A percentile compares a stretch with the other conserved stretches of the same genome.
phyloP scores from a whole-genome alignment of 2,888 invertebrate genomes.

The Panzeria rudis region DNA sequence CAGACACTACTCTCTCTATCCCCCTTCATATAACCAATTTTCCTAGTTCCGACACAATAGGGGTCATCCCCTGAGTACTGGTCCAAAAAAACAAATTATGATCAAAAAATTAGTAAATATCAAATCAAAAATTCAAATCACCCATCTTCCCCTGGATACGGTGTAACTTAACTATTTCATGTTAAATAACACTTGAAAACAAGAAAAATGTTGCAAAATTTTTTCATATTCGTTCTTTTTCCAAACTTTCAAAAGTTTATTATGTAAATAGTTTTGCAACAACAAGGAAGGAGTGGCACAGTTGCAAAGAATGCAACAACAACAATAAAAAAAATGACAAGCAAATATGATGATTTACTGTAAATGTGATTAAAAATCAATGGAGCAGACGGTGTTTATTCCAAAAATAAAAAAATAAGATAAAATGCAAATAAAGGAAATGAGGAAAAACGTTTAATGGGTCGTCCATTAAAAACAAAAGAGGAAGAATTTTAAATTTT shows the following conservation, averaged over 20 bases:
- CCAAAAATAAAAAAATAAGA: not conserved
- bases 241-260: slow-evolving; percentile 49
- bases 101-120: too few species aligned
- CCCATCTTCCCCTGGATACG: slow-evolving; percentile 34
- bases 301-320: not conserved
- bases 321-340: not conserved
- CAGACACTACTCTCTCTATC: too few species aligned
- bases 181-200: slow-evolving; percentile 57
- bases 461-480: slow-evolving; percentile 4
- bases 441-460: not conserved
- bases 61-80: too few species aligned
- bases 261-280: slow-evolving; percentile 57
- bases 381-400: slow-evolving; percentile 40
- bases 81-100: too few species aligned
- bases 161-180: slow-evolving; percentile 58
- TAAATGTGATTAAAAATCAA: slow-evolving; percentile 63
- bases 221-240: slow-evolving; percentile 16
- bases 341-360: slow-evolving; percentile 50
- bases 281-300: slow-evolving; percentile 36
- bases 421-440: slow-evolving; percentile 12
- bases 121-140: too few species aligned
- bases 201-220: slow-evolving; percentile 33
- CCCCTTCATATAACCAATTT: too few species aligned
- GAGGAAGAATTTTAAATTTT: slow-evolving; percentile 3
- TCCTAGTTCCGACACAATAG: too few species aligned